These are phyloP conservation scores for Riptortus pedestris DNA, from an alignment of 1,140 invertebrate species.

Conservation along the genomic window DNA sequence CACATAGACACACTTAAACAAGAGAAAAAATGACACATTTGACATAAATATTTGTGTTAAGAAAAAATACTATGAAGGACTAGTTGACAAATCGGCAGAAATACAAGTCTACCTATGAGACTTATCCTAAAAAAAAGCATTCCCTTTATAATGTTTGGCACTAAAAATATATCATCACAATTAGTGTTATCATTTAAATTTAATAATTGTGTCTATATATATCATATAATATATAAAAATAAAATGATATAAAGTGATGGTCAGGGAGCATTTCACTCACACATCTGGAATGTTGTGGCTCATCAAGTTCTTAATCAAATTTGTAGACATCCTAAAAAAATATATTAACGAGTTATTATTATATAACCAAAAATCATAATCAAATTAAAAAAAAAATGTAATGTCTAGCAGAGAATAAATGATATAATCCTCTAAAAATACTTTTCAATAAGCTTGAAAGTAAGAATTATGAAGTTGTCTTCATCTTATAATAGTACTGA, in stretches of 20 bases:
- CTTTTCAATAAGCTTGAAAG: too few species aligned
- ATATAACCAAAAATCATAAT: background rate
- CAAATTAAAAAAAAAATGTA: background rate
- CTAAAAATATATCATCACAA: conserved; percentile 9
- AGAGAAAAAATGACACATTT: too few species aligned
- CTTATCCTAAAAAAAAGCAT: background rate
- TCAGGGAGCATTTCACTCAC: conserved; percentile 14
- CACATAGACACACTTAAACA: too few species aligned
- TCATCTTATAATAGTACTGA: too few species aligned
- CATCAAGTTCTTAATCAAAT: conserved; percentile 25
- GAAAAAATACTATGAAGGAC: too few species aligned
- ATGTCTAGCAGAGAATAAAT: too few species aligned
- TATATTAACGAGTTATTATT: background rate
- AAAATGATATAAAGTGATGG: conserved; percentile 11
- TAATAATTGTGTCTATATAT: background rate
- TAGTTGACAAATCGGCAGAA: too few species aligned
- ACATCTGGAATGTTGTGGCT: conserved; percentile 21
- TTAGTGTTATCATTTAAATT: background rate
- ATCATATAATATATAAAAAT: conserved; percentile 10
- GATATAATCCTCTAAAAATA: too few species aligned
- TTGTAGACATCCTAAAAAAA: conserved; percentile 23
- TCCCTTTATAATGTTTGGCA: conserved; percentile 1
- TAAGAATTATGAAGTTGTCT: too few species aligned
- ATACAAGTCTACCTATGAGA: too few species aligned
- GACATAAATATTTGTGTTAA: too few species aligned